These are phyloP conservation scores for Clupea harengus DNA, from an alignment of 2,113 vertebrate genomes.

Conservation along the genomic window DNA sequence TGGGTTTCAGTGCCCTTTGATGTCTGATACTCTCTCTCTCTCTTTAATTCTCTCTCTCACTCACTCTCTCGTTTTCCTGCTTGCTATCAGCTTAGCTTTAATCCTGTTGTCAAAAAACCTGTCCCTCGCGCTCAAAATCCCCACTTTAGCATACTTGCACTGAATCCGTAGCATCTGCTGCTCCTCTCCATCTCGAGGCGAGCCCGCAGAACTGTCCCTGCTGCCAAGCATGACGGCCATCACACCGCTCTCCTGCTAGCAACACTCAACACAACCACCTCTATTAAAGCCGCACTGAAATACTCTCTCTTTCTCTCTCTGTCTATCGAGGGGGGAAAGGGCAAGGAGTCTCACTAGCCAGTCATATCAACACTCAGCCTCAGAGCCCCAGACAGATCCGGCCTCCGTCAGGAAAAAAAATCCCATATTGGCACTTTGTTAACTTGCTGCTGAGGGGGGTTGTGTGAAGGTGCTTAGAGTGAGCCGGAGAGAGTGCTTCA, in stretches of 20 bases:
- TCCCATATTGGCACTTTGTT: not conserved
- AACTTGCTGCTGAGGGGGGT: not conserved
- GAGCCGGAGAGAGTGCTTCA: not conserved
- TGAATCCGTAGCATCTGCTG: not conserved
- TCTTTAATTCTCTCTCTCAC: not conserved
- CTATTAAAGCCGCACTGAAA: not conserved
- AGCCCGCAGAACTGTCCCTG: not conserved
- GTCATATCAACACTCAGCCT: not conserved
- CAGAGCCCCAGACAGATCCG: not conserved
- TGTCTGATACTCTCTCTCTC: not conserved
- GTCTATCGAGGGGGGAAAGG: not conserved
- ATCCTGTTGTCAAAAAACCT: slow-evolving; percentile 33
- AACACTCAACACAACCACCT: not conserved
- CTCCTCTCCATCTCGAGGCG: not conserved
- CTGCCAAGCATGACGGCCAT: not conserved
- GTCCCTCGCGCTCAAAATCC: not conserved
- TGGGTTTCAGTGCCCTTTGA: not conserved
- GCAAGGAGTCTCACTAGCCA: not conserved
- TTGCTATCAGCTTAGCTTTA: not conserved
- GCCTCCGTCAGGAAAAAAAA: not conserved
- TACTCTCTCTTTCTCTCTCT: not conserved
- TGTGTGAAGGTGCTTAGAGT: not conserved
- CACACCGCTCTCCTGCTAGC: not conserved
- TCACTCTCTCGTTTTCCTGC: not conserved
- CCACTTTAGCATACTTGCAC: not conserved